Conservation (phyloP, 2,888 invertebrate genomes). For the Chrysina gloriosa region DNA sequence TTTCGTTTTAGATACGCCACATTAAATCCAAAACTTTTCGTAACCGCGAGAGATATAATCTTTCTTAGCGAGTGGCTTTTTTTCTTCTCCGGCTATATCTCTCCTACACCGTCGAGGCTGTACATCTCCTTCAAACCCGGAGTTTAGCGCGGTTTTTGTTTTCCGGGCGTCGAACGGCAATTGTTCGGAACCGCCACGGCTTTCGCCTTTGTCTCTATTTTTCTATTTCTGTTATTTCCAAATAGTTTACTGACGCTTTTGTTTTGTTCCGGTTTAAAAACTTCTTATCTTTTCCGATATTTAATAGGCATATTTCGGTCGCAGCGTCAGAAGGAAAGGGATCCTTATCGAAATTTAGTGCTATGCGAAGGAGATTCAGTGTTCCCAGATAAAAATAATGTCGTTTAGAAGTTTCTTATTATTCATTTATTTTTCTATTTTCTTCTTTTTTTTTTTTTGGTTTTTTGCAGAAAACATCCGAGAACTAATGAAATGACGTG, state of each 20-base stretch:
- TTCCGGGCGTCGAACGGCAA: slow-evolving; percentile 58
- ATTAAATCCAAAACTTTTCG: slow-evolving; percentile 60
- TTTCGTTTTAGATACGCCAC: slow-evolving; percentile 60
- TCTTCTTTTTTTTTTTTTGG: no score
- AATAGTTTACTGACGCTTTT: slow-evolving; percentile 31
- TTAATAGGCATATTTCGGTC: slow-evolving; percentile 30
- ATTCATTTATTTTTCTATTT: no score
- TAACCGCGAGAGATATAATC: slow-evolving; percentile 48
- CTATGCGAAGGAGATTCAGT: no score
- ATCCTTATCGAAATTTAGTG: slow-evolving; percentile 7
- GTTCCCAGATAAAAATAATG: no score
- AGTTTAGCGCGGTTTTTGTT: slow-evolving; percentile 55
- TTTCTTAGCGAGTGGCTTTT: slow-evolving; percentile 46
- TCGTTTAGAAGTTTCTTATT: no score
- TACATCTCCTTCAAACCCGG: slow-evolving; percentile 41
- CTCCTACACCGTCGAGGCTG: slow-evolving; percentile 6
- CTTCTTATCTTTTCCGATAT: slow-evolving; percentile 32
- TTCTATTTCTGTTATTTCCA: slow-evolving; percentile 35
- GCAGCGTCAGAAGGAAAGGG: not conserved
- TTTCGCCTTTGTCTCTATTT: slow-evolving; percentile 53
- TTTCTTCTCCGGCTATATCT: slow-evolving; percentile 25
- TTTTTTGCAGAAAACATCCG: no score
- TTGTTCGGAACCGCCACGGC: slow-evolving; percentile 59
- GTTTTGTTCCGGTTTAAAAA: slow-evolving; percentile 26
- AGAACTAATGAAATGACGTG: no score